phyloP scores from a whole-genome alignment of 2,113 vertebrate genomes.

The Burhinus oedicnemus region DNA sequence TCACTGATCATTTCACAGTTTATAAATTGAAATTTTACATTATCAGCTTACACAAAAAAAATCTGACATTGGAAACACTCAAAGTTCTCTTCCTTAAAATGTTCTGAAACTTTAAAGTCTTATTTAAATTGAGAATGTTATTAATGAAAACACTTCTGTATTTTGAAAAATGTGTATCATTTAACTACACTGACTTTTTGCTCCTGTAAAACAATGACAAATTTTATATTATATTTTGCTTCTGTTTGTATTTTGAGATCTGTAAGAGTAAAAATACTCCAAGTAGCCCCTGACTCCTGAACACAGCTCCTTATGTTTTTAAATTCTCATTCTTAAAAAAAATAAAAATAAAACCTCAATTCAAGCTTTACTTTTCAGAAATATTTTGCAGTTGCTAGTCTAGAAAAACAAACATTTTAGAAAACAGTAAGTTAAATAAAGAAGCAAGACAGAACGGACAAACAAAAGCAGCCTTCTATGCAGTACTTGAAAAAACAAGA shows the following conservation, averaged over 20 bases:
- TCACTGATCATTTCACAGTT: conserved; percentile 45
- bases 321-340: neutral
- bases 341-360: neutral
- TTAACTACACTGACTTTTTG: conserved; percentile 18
- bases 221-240: neutral
- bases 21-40: conserved; percentile 43
- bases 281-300: neutral
- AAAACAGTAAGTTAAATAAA: neutral
- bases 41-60: conserved; percentile 38
- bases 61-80: neutral
- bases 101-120: neutral
- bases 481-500: neutral
- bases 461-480: neutral
- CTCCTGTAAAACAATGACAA: neutral
- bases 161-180: neutral
- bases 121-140: conserved; percentile 36
- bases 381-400: neutral
- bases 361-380: neutral
- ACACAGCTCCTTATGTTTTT: neutral
- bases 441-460: neutral
- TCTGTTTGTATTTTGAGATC: neutral
- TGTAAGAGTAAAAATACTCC: neutral
- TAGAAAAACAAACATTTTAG: neutral
- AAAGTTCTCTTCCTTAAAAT: neutral
- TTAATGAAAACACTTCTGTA: conserved; percentile 40